Percentiles rank a stretch among this genome's conserved stretches.
Conservation (phyloP, 2,888 invertebrate species). For the Linnaemya vulpina region DNA sequence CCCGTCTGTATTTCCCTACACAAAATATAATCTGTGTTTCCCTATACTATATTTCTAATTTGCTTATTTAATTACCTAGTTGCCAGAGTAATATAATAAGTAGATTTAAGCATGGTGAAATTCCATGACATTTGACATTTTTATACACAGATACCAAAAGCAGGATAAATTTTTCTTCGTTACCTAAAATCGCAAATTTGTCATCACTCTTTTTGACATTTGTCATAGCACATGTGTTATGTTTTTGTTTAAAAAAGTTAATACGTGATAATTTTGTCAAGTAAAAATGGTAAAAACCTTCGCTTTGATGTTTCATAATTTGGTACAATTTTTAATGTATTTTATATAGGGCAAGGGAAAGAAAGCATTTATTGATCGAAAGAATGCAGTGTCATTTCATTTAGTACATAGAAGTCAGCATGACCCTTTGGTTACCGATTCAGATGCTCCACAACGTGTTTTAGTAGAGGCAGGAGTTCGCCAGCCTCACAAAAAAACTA, state of each 20-base stretch:
- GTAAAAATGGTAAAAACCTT: slow-evolving; percentile 37
- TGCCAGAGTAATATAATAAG: slow-evolving; percentile 1
- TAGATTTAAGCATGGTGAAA: too few species aligned
- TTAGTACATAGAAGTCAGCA: slow-evolving; percentile 96
- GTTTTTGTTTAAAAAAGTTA: slow-evolving; percentile 40
- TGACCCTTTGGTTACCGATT: slow-evolving; percentile 95
- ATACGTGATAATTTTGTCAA: not conserved
- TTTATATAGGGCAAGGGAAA: slow-evolving; percentile 79
- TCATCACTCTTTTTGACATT: not conserved
- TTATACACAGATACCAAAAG: too few species aligned
- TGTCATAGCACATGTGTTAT: slow-evolving; percentile 53
- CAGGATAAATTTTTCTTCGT: too few species aligned
- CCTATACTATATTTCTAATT: slow-evolving; percentile 37
- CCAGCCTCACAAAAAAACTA: slow-evolving; percentile 72
- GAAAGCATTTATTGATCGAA: slow-evolving; percentile 92
- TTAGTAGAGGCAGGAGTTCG: slow-evolving; percentile 85
- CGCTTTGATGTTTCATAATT: not conserved
- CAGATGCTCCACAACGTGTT: slow-evolving; percentile 94
- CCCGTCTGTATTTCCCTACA: slow-evolving; percentile 24
- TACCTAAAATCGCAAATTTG: not conserved
- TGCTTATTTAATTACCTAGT: not conserved
- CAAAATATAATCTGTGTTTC: slow-evolving; percentile 37
- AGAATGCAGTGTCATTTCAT: slow-evolving; percentile 95
- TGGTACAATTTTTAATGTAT: not conserved
- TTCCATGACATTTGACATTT: too few species aligned